phyloP scores from a whole-genome alignment of 2,888 invertebrate genomes.

The Tryphoninae sp. region DNA sequence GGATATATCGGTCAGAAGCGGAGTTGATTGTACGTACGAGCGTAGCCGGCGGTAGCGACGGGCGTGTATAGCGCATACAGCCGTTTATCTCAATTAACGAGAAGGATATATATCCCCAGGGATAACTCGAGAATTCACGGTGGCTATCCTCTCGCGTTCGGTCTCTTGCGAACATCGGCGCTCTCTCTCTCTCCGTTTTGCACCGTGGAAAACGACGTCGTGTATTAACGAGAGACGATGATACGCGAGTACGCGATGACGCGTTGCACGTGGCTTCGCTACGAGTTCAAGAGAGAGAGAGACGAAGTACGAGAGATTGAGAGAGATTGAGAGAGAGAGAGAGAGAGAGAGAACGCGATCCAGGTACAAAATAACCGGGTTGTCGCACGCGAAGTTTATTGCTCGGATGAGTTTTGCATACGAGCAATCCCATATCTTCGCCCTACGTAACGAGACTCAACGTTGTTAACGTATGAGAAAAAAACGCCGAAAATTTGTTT shows the following conservation, averaged over 20 bases:
- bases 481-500: too few relatives aligned
- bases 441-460: too few relatives aligned
- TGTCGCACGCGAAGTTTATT: not conserved
- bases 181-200: not conserved
- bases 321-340: too few relatives aligned
- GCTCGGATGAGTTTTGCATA: not conserved
- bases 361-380: not conserved
- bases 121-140: constrained; percentile 42
- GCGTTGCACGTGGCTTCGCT: constrained; percentile 1
- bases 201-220: constrained; percentile 6
- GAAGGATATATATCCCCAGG: constrained; percentile 31
- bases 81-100: constrained; percentile 55
- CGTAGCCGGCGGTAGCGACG: constrained; percentile 5
- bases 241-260: constrained; percentile 9
- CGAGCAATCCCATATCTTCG: not conserved
- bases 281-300: too few relatives aligned
- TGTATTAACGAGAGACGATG: constrained; percentile 18
- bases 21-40: constrained; percentile 32
- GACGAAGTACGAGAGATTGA: too few relatives aligned
- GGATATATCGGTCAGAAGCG: constrained; percentile 16
- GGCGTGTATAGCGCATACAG: constrained; percentile 12
- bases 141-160: not conserved
- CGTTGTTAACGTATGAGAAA: too few relatives aligned
- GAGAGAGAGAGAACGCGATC: not conserved
- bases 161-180: too few relatives aligned